Evolutionary conservation across 2,113 vertebrate genomes (phyloP).

Genomic region (Chaetodon trifascialis): DNA sequence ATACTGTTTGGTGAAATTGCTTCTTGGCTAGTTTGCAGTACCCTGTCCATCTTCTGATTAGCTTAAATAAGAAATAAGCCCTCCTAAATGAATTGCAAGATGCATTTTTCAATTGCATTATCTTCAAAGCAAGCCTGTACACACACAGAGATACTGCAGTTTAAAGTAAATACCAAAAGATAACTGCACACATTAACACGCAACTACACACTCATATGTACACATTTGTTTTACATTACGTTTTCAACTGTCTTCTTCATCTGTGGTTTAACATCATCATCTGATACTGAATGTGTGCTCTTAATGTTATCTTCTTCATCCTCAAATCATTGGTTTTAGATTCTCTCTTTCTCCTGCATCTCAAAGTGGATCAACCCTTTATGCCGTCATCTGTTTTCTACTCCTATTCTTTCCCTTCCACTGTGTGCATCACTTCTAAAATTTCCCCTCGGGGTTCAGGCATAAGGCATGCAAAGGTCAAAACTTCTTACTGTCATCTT

Average conservation of each 20-base stretch:
- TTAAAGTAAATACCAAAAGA: background rate
- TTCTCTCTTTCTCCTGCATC: background rate
- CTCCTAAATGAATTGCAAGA: background rate
- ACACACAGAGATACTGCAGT: background rate
- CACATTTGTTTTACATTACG: background rate
- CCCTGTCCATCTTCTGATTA: slow-evolving; percentile 16
- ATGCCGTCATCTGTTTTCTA: slow-evolving; percentile 41
- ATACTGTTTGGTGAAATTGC: slow-evolving; percentile 53
- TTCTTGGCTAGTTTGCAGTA: slow-evolving; percentile 41
- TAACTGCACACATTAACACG: background rate
- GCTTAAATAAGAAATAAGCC: slow-evolving; percentile 40
- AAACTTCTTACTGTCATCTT: slow-evolving; percentile 72
- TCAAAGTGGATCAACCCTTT: background rate
- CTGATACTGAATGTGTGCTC: slow-evolving; percentile 1
- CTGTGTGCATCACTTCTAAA: slow-evolving; percentile 32
- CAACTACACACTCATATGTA: background rate
- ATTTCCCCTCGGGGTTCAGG: slow-evolving; percentile 47
- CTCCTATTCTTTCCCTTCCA: slow-evolving; percentile 35
- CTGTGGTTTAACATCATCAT: background rate
- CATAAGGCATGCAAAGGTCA: slow-evolving; percentile 77
- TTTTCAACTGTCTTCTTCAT: background rate
- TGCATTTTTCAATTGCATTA: slow-evolving; percentile 16
- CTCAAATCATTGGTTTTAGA: background rate
- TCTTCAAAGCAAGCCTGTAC: background rate
- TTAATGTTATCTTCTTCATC: background rate